phyloP scores from a whole-genome alignment of 92 coral and sea anemone genomes.

The Porites cylindrica region DNA sequence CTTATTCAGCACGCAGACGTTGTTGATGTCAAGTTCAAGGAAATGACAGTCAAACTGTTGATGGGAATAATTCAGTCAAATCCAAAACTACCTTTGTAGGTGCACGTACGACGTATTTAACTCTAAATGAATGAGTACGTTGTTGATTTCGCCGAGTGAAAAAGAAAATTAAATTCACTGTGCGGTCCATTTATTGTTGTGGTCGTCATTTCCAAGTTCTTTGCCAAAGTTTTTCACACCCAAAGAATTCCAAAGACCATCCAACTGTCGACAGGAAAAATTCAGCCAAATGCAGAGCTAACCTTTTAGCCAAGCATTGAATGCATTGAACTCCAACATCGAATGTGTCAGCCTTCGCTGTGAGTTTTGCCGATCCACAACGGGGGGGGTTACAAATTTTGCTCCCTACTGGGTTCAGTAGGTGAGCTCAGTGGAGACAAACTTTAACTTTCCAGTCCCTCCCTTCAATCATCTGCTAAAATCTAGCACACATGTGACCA shows the following conservation, averaged over 20 bases:
- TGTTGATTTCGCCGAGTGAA: neutral
- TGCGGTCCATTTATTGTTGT: conserved; percentile 7
- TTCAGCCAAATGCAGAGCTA: neutral
- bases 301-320: neutral
- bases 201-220: conserved; percentile 6
- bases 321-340: too few relatives aligned
- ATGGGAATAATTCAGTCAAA: conserved; percentile 5
- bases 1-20: neutral
- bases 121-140: too few relatives aligned
- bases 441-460: too few relatives aligned
- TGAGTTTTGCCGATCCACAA: too few relatives aligned
- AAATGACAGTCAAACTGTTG: conserved; percentile 1
- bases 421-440: too few relatives aligned
- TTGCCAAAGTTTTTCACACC: conserved; percentile 2
- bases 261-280: neutral
- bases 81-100: neutral
- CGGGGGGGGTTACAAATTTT: too few relatives aligned
- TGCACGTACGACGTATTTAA: too few relatives aligned
- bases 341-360: too few relatives aligned
- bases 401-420: too few relatives aligned
- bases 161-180: neutral
- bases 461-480: too few relatives aligned
- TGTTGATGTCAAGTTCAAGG: neutral
- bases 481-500: too few relatives aligned
- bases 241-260: neutral